phyloP scores from a whole-genome alignment of 2,797 vertebrate genomes.

The Arctocebus calabarensis region DNA sequence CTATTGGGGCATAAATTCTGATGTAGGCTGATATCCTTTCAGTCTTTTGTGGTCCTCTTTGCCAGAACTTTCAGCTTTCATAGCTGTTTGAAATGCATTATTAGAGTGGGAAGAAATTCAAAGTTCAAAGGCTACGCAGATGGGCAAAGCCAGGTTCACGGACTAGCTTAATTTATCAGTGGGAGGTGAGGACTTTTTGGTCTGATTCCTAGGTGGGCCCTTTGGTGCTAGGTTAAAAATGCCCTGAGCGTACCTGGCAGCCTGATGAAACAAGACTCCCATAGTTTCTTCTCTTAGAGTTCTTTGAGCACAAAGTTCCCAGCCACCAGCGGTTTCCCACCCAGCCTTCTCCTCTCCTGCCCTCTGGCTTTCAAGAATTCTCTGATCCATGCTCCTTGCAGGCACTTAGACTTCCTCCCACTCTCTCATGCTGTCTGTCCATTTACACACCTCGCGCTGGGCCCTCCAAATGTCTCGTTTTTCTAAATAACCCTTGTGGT shows the following conservation, averaged over 20 bases:
- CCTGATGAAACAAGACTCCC: background rate
- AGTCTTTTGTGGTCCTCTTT: background rate
- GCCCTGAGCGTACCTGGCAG: constrained; percentile 20
- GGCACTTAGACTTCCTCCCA: constrained; percentile 22
- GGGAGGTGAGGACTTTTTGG: background rate
- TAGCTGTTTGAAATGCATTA: constrained; percentile 40
- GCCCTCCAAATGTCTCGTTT: constrained; percentile 39
- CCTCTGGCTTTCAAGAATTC: constrained; percentile 54
- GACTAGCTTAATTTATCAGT: background rate
- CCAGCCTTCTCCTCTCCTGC: background rate
- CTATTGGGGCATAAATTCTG: background rate
- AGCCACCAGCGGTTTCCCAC: background rate
- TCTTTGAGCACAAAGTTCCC: background rate
- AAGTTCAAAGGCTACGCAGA: constrained; percentile 25
- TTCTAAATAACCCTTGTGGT: constrained; percentile 47
- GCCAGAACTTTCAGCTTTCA: background rate
- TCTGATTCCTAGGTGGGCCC: background rate
- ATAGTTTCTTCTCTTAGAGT: background rate
- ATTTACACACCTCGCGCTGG: constrained; percentile 48
- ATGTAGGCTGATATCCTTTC: background rate
- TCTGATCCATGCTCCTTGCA: constrained; percentile 21
- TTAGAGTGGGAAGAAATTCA: constrained; percentile 30
- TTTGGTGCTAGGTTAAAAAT: constrained; percentile 12
- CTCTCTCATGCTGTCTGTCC: constrained; percentile 51
- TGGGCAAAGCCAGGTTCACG: background rate